Percentiles rank a stretch among this genome's conserved stretches.
These are phyloP conservation scores for Phengaris arion DNA, from an alignment of 2,888 invertebrate genomes.

Conservation along the genomic window DNA sequence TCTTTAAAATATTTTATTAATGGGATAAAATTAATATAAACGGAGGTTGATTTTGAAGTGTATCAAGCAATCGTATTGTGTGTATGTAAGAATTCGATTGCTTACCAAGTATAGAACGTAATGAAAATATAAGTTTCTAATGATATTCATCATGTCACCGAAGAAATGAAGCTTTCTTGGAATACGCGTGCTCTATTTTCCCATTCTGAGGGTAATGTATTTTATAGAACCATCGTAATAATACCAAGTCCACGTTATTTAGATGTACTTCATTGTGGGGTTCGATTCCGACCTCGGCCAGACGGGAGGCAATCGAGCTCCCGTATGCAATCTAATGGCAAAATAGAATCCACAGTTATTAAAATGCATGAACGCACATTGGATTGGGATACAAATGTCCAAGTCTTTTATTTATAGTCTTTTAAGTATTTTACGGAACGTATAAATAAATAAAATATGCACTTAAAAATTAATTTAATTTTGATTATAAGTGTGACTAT, in stretches of 20 bases:
- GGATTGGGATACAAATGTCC: not conserved
- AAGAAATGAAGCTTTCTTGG: conserved; percentile 56
- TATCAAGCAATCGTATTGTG: too few relatives aligned
- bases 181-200: conserved; percentile 62
- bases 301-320: conserved; percentile 59
- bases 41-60: too few relatives aligned
- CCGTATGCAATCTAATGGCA: conserved; percentile 59
- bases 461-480: too few relatives aligned
- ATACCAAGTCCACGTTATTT: conserved; percentile 70
- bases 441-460: too few relatives aligned
- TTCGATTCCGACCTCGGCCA: conserved; percentile 53
- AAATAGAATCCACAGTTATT: conserved; percentile 59
- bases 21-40: not conserved
- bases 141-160: conserved; percentile 57
- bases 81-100: too few relatives aligned
- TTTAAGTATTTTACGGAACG: too few relatives aligned
- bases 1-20: not conserved
- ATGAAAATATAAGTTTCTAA: conserved; percentile 37
- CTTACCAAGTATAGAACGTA: not conserved
- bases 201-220: conserved; percentile 66
- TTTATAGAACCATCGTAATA: conserved; percentile 65
- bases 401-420: not conserved
- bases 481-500: not conserved
- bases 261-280: conserved; percentile 62
- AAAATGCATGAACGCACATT: conserved; percentile 25